Percentiles rank a stretch among this genome's conserved stretches.
Evolutionary conservation across 2,797 vertebrate species (phyloP).

Genomic region (Xenopus petersii): DNA sequence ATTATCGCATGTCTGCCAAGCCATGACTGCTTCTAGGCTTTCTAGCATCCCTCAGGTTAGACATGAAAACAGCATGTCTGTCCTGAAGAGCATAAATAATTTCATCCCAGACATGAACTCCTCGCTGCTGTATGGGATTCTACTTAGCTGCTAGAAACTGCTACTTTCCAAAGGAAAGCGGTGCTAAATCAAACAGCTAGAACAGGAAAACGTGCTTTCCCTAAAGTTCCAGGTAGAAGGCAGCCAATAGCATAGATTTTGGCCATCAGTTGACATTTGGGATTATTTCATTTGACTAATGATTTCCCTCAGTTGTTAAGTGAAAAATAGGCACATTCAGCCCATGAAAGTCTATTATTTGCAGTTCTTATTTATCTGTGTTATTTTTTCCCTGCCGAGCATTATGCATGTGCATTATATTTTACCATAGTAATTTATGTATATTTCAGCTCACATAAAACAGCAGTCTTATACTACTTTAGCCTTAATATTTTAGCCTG

Average conservation of each 20-base stretch:
- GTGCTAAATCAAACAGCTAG: constrained; percentile 26
- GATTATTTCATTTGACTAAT: constrained; percentile 36
- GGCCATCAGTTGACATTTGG: constrained; percentile 5
- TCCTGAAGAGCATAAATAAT: constrained; percentile 18
- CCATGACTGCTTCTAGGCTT: background rate
- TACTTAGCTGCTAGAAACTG: constrained; percentile 11
- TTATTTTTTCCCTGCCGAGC: constrained; percentile 40
- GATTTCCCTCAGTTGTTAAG: constrained; percentile 29
- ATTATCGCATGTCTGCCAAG: background rate
- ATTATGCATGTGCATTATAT: constrained; percentile 10
- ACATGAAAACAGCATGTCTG: background rate
- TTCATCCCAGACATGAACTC: constrained; percentile 5
- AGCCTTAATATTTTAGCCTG: constrained; percentile 34
- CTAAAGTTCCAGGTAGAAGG: constrained; percentile 6
- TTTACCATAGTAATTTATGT: constrained; percentile 37
- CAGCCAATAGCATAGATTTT: constrained; percentile 18
- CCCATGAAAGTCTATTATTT: constrained; percentile 29
- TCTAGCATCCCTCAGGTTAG: background rate
- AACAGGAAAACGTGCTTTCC: constrained; percentile 18
- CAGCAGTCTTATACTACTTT: constrained; percentile 19
- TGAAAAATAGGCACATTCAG: constrained; percentile 27
- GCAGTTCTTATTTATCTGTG: constrained; percentile 37
- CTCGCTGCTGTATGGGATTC: constrained; percentile 18
- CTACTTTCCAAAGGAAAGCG: constrained; percentile 19
- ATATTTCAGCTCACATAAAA: constrained; percentile 35